These are phyloP conservation scores for Sminthurinus signatus DNA, from an alignment of 1,140 invertebrate species.

Conservation along the genomic window DNA sequence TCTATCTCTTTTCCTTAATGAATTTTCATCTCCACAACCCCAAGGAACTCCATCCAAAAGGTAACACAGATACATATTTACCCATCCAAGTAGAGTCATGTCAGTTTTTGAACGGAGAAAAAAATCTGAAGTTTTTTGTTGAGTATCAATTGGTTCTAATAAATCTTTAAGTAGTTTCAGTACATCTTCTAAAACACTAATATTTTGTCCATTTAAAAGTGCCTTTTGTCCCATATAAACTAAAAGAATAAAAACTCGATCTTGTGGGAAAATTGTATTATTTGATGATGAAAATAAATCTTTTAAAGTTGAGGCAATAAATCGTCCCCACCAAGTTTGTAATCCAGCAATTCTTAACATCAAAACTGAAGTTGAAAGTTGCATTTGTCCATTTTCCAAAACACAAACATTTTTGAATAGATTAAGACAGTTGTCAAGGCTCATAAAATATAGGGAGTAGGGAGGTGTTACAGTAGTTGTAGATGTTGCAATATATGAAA, in stretches of 20 bases:
- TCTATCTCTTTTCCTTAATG: too few species aligned
- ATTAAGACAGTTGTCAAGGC: slow-evolving; percentile 56
- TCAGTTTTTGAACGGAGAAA: slow-evolving; percentile 39
- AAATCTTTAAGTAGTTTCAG: slow-evolving; percentile 48
- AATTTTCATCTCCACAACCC: neutral
- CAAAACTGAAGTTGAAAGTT: slow-evolving; percentile 65
- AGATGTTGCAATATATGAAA: slow-evolving; percentile 47
- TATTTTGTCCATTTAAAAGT: slow-evolving; percentile 55
- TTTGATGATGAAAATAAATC: slow-evolving; percentile 71
- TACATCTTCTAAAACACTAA: slow-evolving; percentile 45
- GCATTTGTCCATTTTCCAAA: slow-evolving; percentile 55
- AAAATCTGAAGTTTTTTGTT: slow-evolving; percentile 24
- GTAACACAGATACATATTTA: slow-evolving; percentile 38
- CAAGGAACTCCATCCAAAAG: slow-evolving; percentile 38
- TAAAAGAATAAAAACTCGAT: slow-evolving; percentile 78
- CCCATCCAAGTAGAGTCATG: slow-evolving; percentile 38
- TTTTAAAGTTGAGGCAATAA: slow-evolving; percentile 70
- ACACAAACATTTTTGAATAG: slow-evolving; percentile 65
- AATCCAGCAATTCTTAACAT: slow-evolving; percentile 70
- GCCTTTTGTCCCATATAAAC: slow-evolving; percentile 80
- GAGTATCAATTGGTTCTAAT: slow-evolving; percentile 47
- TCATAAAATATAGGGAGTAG: slow-evolving; percentile 52
- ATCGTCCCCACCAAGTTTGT: slow-evolving; percentile 80
- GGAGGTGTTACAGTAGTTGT: slow-evolving; percentile 45
- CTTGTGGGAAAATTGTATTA: slow-evolving; percentile 71